Conservation (phyloP, 2,888 invertebrate species). For the Salpingus planirostris region DNA sequence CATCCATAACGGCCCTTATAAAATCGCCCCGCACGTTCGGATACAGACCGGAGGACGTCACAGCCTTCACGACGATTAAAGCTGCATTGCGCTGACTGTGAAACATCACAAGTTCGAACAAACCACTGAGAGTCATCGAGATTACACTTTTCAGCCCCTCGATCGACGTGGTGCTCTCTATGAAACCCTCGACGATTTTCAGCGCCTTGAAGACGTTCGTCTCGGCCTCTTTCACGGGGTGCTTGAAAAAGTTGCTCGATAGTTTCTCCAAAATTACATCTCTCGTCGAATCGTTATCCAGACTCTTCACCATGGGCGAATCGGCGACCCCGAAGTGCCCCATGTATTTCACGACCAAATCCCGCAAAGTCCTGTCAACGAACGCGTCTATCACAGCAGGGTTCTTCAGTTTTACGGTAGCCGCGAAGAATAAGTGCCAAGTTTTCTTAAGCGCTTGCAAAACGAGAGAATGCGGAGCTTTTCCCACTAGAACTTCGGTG, state of each 20-base stretch:
- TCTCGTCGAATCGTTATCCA: constrained; percentile 24
- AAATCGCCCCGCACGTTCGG: constrained; percentile 27
- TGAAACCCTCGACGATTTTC: constrained; percentile 27
- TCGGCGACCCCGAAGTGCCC: constrained; percentile 29
- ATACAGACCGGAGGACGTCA: constrained; percentile 25
- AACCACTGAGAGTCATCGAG: constrained; percentile 23
- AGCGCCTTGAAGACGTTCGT: constrained; percentile 31
- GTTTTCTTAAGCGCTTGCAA: constrained; percentile 44
- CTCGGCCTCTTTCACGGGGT: constrained; percentile 29
- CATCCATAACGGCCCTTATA: constrained; percentile 24
- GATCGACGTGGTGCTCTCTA: constrained; percentile 24
- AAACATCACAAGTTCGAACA: constrained; percentile 35
- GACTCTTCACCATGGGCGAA: constrained; percentile 30
- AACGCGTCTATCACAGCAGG: constrained; percentile 43
- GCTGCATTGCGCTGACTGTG: constrained; percentile 29
- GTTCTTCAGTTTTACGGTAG: constrained; percentile 43
- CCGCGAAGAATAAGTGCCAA: constrained; percentile 46
- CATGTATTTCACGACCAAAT: constrained; percentile 41
- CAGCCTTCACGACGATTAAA: constrained; percentile 26
- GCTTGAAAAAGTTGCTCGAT: constrained; percentile 28
- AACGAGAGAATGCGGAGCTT: constrained; percentile 36
- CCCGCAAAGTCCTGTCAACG: constrained; percentile 42
- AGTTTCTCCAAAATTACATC: constrained; percentile 32
- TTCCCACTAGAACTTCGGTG: constrained; percentile 43
- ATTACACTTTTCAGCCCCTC: constrained; percentile 22